A percentile compares a stretch with the other conserved stretches of the same genome.
Conservation (phyloP, 2,888 invertebrate genomes). For the Trissolcus brochymenae region DNA sequence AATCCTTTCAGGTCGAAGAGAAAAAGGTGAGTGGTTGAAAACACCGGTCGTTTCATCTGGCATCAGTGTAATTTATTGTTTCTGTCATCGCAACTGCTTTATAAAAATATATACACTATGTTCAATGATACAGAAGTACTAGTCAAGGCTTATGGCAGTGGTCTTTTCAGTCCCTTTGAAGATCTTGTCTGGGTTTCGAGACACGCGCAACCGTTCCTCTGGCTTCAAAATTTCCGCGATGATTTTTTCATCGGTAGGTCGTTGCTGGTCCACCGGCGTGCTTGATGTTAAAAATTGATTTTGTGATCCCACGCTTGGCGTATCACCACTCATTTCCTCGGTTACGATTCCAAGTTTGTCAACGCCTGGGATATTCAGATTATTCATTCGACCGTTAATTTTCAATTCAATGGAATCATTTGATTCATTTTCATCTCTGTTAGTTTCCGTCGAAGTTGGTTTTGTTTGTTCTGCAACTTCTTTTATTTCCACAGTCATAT, state of each 20-base stretch:
- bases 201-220: constrained; percentile 66
- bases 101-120: constrained; percentile 75
- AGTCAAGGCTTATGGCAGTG: constrained; percentile 75
- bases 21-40: constrained; percentile 2
- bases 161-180: constrained; percentile 72
- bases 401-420: constrained; percentile 65
- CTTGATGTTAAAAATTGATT: constrained; percentile 32
- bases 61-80: constrained; percentile 45
- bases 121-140: constrained; percentile 65
- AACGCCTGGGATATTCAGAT: constrained; percentile 62
- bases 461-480: constrained; percentile 58
- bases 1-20: background rate
- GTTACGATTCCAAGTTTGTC: constrained; percentile 63
- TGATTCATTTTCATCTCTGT: constrained; percentile 54
- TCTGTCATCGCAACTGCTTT: constrained; percentile 59
- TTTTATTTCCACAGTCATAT: constrained; percentile 59
- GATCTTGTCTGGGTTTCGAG: constrained; percentile 65
- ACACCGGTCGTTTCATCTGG: background rate
- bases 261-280: constrained; percentile 54
- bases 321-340: constrained; percentile 64
- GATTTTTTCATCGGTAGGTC: constrained; percentile 72
- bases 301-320: constrained; percentile 55
- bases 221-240: constrained; percentile 74
- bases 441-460: constrained; percentile 36
- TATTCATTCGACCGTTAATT: constrained; percentile 69